Evolutionary conservation across 2,888 invertebrate genomes (phyloP), one percentile per base, ranked within the genome.

Genomic region (Epinotia brunnichana): DNA sequence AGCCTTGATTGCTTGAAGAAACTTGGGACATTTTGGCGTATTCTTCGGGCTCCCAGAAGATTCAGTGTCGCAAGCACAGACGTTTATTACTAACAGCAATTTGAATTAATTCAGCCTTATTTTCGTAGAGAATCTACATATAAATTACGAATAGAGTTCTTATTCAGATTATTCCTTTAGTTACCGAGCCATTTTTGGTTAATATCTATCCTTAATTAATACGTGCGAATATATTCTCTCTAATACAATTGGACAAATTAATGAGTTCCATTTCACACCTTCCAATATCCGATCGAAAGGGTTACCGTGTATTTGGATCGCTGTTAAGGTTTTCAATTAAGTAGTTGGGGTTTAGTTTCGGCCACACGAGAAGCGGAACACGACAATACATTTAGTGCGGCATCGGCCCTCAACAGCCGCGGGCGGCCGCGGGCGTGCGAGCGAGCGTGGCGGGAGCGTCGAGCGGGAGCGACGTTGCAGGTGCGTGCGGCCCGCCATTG

Each of bases 1-100:
- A 93, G 93, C 90, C 92, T 90, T 92, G 93, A 93, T 93, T 93
- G 92, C 93, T 92, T 89, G 88, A 90, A 92, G 91, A 93, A 93
- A 93, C 90, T 93, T 93, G 91, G 91, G 89, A 92, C 92, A 92
- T 93, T 93, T 90, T 89, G 89, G 90, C 89, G 91, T 92, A 91
- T 92, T 92, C 92, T 92, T 92, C 89, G 85, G 82, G 87, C 89
- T 92, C 92, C 92, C 91, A 83, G 89, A 85, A 90, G 91, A 92
- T 91, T 86, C 85, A 87, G 88, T 84, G 88, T 85, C 85, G 87
- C 88, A 86, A 85, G 88, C 89, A 87, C 88, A 88, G 87, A 90
- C 90, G 87, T 90, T 91, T 90, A 91, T 92, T 90, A 85, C 89
- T 88, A 86, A 87, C 86, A 86, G 84, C 86, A 84, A 90, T 91